These are phyloP conservation scores for Hapalemur alaotrensis DNA, from an alignment of 2,797 vertebrate genomes.

Conservation along the genomic window DNA sequence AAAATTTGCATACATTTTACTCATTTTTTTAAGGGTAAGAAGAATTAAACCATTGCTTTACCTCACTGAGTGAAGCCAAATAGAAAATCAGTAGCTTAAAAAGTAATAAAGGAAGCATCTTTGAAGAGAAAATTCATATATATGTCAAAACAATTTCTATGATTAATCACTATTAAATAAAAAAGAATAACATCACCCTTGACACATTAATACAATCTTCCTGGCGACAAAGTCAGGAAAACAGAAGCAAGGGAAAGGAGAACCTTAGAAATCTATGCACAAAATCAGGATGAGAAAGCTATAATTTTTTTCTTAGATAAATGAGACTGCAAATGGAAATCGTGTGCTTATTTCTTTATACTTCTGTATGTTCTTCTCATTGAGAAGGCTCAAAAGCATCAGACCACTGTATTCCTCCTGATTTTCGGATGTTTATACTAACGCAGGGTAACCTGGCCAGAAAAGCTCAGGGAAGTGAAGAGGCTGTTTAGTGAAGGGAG, in stretches of 20 bases:
- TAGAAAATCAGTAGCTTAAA: neutral
- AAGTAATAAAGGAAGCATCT: neutral
- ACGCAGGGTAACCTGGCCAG: neutral
- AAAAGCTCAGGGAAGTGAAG: constrained; percentile 32
- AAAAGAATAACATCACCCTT: neutral
- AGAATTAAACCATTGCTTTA: neutral
- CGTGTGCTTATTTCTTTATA: neutral
- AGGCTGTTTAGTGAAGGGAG: constrained; percentile 18
- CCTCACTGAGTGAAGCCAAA: neutral
- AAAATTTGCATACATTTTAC: neutral
- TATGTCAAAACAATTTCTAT: constrained; percentile 14
- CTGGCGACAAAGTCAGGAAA: neutral
- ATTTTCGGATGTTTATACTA: constrained; percentile 9
- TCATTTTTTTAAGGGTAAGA: neutral
- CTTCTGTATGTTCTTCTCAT: neutral
- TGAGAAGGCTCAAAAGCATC: neutral
- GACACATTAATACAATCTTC: neutral
- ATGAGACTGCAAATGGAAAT: neutral
- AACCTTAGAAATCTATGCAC: neutral
- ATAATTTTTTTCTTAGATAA: neutral
- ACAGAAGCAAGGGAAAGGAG: neutral
- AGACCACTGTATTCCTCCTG: neutral
- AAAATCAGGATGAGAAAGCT: neutral
- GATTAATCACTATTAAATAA: neutral
- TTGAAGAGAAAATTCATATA: constrained; percentile 9